Evolutionary conservation across 2,888 invertebrate species (phyloP), one percentile per base, ranked within the genome.

Genomic region (Agelastica alni): DNA sequence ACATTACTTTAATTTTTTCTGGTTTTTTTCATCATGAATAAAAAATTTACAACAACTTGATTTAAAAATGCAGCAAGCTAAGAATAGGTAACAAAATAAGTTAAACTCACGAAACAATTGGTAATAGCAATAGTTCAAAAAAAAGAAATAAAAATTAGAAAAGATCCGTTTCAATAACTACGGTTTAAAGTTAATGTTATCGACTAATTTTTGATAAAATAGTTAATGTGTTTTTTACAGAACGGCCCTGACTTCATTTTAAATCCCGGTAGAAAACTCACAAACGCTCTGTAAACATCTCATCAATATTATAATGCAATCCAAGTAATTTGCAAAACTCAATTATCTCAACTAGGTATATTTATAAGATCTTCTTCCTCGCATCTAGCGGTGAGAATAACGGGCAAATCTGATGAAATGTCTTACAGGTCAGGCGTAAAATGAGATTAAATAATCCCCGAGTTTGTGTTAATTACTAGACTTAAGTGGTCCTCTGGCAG

Each of bases 361-460:
- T 51, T 51, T 36, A 43, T 51, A 48, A 49, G 39, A 58, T 44
- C 48, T 58, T 46, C 54, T 30, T 36, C 48, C 32, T 51, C 22
- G 39, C 44, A 41, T 41, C 36, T 20, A 34, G 46, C 34, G 43
- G 58, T 51, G 61, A 47, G 57, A 60, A 58, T 60, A 63, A 56
- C 53, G 56, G 47, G 55, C 49, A 51, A 61, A 63, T 66, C 64
- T 66, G 59, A 63, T 61, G 62, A 65, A 69, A 70, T 68, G 69
- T 70, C 68, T 66, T 71, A 68, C 65, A 71, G 71, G 71, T 71
- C 73, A 70, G 69, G 70, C 72, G 71, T 70, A 66, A 72, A 74
- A 74, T 66, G 67, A 67, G 70, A 73, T 73, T 69, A 70, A 69
- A 70, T 69, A 71, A 72, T 72, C 72, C 69, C 68, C 64, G 64